Percentiles rank a stretch among this genome's conserved stretches.
These are phyloP conservation scores for Drosophila pseudotalamancana DNA, from an alignment of 2,888 invertebrate genomes.

Conservation along the genomic window DNA sequence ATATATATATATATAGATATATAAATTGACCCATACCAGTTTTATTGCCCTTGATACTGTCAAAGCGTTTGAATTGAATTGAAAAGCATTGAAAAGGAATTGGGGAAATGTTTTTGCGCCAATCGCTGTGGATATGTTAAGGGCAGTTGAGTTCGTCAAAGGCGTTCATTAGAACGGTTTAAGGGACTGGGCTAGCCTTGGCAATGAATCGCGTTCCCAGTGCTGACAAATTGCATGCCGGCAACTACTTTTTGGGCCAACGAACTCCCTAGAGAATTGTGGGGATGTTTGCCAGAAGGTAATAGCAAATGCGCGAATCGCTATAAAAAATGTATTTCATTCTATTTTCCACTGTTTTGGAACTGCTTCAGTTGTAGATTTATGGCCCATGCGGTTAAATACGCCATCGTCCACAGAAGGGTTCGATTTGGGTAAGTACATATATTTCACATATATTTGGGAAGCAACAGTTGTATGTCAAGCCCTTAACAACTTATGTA, in stretches of 20 bases:
- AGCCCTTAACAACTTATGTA: conserved; percentile 28
- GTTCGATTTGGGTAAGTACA: conserved; percentile 38
- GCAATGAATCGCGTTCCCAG: conserved; percentile 40
- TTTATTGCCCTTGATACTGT: conserved; percentile 59
- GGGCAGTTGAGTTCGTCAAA: conserved; percentile 58
- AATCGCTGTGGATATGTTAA: conserved; percentile 46
- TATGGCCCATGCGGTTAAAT: conserved; percentile 67
- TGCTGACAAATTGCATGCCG: conserved; percentile 64
- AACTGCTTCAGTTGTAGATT: conserved; percentile 55
- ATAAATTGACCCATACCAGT: conserved; percentile 15
- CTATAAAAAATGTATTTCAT: conserved; percentile 76
- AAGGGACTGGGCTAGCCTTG: conserved; percentile 43
- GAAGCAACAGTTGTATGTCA: conserved; percentile 48
- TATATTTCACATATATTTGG: conserved; percentile 37
- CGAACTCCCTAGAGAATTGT: conserved; percentile 35
- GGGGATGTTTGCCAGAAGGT: conserved; percentile 40
- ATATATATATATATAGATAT: conserved; percentile 26
- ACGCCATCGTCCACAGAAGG: conserved; percentile 48
- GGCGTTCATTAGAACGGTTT: conserved; percentile 68
- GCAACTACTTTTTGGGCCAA: conserved; percentile 28
- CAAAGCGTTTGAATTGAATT: conserved; percentile 67
- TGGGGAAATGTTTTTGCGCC: conserved; percentile 26
- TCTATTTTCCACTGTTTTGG: conserved; percentile 63
- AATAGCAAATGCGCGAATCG: conserved; percentile 45
- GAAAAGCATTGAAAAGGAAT: conserved; percentile 48